Evolutionary conservation across 2,797 vertebrate species (phyloP), one percentile per base, ranked within the genome.

Genomic region (Limosa lapponica): DNA sequence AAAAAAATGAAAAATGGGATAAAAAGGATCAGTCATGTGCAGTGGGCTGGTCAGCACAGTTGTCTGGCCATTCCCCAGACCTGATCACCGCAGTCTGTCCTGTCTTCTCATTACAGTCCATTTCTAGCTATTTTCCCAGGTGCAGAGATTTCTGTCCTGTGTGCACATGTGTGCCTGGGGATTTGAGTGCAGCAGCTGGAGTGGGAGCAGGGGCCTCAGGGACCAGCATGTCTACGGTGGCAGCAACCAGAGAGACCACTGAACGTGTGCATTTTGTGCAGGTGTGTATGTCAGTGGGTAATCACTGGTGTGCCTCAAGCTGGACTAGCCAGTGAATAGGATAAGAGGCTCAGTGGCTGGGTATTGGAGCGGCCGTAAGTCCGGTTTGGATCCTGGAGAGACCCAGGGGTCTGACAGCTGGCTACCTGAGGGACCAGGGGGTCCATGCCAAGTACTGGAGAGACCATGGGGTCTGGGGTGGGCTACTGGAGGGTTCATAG

Each of bases 311-410:
- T 39, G 41, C 34, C 6, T 75, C 48, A 41, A 75, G 48, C 5
- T 30, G 39, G 17, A 69, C 15, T 27, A 61, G 22, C 12, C 2
- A 1, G 5, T 0, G 2, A 82, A 30, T 41, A 41, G 19, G 13
- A 59, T 13, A 43, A 62, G 49, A 87, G 23, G 11, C 49, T 69
- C n/a, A 36, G 19, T 25, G 58, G 11, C 9, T 46, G 49, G 5
- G 3, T 46, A 4, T 24, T 3, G 16, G 27, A 54, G 32, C 0
- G 3, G 28, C 5, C 3, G 1, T 30, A 54, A 49, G 11, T n/a
- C 43, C 57, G 30, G 13, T 4, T 9, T 75, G 64, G 17, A 67
- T n/a, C 22, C 27, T 72, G 25, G 6, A 8, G 18, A 55, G 8
- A 65, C 10, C 16, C 44, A 4, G 2, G 4, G 6, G 2, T 12